Base-by-base conservation (phyloP, 64 coral and sea anemone species). In the Anthopleura sola region DNA sequence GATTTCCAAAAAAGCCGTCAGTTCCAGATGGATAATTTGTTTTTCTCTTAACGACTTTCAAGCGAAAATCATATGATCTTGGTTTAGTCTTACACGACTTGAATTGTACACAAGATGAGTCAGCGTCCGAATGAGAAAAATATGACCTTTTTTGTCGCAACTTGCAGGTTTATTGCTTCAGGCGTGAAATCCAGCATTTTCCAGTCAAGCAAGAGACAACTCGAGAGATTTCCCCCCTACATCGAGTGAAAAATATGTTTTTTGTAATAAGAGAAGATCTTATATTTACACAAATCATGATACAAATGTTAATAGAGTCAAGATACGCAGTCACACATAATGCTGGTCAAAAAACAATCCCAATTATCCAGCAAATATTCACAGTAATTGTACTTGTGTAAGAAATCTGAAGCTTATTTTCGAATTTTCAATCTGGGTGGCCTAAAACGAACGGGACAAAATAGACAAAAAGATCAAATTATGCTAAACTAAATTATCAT, bases 21-120 rank as follows among this genome's bases (percentile, higher is more conserved):
- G n/a, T n/a, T n/a, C n/a, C n/a, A n/a, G n/a, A n/a, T n/a, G n/a
- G 62, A 68, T 7, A 68, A 68, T 68, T 21, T 68, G 62, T 29
- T 68, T 24, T 10, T 29, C 5, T 28, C 6, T 68, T 26, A 68
- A 68, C 8, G 24, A 9, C 26, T 68, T 29, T 8, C 26, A 29
- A 20, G 6, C 24, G 62, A 68, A 71, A 71, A 71, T 71, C 66
- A 71, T 34, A 71, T 71, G 66, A 71, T 71, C 3, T 71, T 71
- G 29, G n/a, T 34, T 34, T 34, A 71, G 6, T n/a, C 24, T 68
- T 29, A 29, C 6, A 24, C 6, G 20, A 9, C 7, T 10, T 23
- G n/a, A 68, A 71, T 15, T 26, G 66, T 71, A 71, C 66, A 71
- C 66, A 32, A 71, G 66, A 71, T 71, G 31, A 71, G 66, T 71